A percentile compares a stretch with the other conserved stretches of the same genome.
Conservation (phyloP, 1,140 invertebrate genomes). For the Lamellibrachia luymesi region DNA sequence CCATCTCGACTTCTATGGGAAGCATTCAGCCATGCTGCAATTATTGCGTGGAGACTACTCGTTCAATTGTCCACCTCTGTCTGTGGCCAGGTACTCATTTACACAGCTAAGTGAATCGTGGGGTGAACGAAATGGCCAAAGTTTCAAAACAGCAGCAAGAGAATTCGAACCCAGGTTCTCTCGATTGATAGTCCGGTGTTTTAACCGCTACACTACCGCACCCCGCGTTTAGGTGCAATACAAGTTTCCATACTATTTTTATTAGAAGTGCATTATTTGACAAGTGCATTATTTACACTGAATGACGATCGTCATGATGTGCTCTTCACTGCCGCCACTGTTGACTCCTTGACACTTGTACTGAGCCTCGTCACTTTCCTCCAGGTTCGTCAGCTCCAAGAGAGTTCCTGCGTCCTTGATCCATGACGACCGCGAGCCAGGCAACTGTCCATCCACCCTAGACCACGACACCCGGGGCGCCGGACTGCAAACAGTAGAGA, state of each 20-base stretch:
- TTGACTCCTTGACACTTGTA: slow-evolving; percentile 9
- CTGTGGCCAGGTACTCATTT: too few species aligned
- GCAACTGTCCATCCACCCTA: background rate
- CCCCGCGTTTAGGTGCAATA: background rate
- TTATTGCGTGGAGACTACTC: too few species aligned
- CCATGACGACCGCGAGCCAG: background rate
- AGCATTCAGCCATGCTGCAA: too few species aligned
- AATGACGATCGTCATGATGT: background rate
- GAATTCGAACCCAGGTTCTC: background rate
- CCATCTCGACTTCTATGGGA: too few species aligned
- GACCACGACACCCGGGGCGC: slow-evolving; percentile 3
- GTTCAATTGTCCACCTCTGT: too few species aligned
- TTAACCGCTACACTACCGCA: too few species aligned
- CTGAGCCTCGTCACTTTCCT: background rate
- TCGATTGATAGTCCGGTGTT: background rate
- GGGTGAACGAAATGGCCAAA: too few species aligned
- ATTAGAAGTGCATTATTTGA: background rate
- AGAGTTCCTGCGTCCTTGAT: background rate
- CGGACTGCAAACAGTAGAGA: background rate
- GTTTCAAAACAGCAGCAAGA: background rate
- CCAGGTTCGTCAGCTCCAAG: background rate
- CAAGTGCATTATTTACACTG: too few species aligned
- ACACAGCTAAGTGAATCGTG: too few species aligned
- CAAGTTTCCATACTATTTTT: background rate
- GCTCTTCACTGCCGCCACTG: background rate